Conservation (phyloP, 2,113 vertebrate genomes). For the Sminthopsis crassicaudata region DNA sequence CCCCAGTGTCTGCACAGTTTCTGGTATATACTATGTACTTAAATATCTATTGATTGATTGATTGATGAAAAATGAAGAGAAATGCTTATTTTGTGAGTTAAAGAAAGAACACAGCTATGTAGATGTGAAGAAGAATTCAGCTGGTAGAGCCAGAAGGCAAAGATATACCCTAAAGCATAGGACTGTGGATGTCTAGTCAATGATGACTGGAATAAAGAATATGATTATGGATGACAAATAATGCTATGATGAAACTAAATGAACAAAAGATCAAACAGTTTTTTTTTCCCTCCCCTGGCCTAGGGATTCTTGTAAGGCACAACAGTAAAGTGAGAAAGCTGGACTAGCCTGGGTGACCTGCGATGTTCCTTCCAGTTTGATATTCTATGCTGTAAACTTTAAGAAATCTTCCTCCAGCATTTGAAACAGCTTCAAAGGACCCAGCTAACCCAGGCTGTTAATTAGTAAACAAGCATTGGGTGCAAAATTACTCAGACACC, state of each 20-base stretch:
- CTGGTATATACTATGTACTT: not conserved
- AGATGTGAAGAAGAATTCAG: conserved; percentile 19
- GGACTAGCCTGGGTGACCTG: not conserved
- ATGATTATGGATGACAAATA: not conserved
- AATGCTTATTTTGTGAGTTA: conserved; percentile 25
- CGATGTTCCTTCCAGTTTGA: not conserved
- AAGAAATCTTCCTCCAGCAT: conserved; percentile 6
- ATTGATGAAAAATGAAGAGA: conserved; percentile 3
- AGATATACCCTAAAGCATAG: not conserved
- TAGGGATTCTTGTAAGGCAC: not conserved
- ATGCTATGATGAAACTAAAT: not conserved
- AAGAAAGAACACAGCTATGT: conserved; percentile 14
- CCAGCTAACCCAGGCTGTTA: conserved; percentile 28
- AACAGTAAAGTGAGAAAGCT: not conserved
- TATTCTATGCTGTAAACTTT: not conserved
- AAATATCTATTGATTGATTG: not conserved
- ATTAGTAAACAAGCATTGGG: not conserved
- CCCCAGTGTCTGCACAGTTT: not conserved
- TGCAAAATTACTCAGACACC: not conserved
- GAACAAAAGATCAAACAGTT: not conserved
- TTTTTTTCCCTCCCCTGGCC: too few relatives aligned
- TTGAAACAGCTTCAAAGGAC: conserved; percentile 49
- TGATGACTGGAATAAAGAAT: not conserved
- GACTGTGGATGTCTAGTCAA: not conserved
- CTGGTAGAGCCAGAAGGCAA: not conserved